Base-by-base conservation (phyloP, 2,888 invertebrate genomes). In the Drosophila glabriapex region DNA sequence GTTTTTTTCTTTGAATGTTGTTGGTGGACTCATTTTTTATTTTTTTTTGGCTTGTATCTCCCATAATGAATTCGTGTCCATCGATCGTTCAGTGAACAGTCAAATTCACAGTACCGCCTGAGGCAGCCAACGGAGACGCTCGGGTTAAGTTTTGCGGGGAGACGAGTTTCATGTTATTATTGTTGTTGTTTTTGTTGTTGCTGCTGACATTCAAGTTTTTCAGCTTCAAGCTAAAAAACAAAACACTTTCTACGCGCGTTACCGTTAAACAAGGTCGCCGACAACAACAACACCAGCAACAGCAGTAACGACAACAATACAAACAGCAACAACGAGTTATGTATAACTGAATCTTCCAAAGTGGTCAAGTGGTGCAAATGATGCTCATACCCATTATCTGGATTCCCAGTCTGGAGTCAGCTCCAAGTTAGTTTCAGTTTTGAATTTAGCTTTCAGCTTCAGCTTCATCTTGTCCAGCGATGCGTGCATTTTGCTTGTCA, bases 161-260 rank as follows among this genome's bases (percentile, higher is more conserved):
- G 60, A 50, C 29, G 58, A 61, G 49, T 49, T 75, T 59, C 54
- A 41, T 80, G 70, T 50, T 60, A 25, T 68, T 52, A 28, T 73
- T 63, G 58, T 61, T 65, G 29, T 29, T 52, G 37, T 73, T 63
- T 54, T 61, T 65, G 59, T 50, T 62, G 54, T 67, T 69, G 29
- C 68, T 55, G 69, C 76, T 85, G 88, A 55, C 82, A 73, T 82
- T 89, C 80, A 85, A 84, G 86, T 90, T 89, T 83, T 73, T 73
- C 62, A 76, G 68, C 80, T 83, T 68, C 52, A 64, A 75, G 69
- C 84, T 56, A 54, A 66, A 28, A 68, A 81, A 76, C 73, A 86
- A 91, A 87, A 91, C 91, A 87, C 87, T 87, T 87, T 87, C 87
- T 87, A 87, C 91, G 90, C 85, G 85, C 88, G 76, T 85, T 91